Percentiles rank a stretch among this genome's conserved stretches.
Conservation (phyloP, 2,888 invertebrate species). For the Calliopum simillimum region DNA sequence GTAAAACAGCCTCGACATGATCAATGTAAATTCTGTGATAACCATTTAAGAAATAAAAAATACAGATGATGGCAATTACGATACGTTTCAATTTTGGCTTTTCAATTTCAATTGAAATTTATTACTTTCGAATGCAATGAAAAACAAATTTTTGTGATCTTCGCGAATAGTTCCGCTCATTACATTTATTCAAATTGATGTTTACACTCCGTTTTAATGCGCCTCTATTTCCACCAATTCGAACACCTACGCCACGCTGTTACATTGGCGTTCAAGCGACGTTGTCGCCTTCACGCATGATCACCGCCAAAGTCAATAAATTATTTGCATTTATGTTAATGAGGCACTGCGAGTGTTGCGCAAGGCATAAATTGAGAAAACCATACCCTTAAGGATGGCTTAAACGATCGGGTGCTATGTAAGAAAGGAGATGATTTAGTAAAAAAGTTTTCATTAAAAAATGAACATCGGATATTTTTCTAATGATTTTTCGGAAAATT, state of each 20-base stretch:
- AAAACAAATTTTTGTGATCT: slow-evolving; percentile 6
- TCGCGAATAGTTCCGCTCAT: background rate
- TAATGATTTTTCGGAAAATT: too few species aligned
- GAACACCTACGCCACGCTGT: slow-evolving; percentile 27
- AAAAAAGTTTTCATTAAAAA: too few species aligned
- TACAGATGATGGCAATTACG: too few species aligned
- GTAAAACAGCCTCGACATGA: background rate
- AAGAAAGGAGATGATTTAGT: too few species aligned
- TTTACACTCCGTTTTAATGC: background rate
- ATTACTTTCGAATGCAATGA: slow-evolving; percentile 18
- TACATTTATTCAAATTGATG: slow-evolving; percentile 17
- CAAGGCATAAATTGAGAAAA: slow-evolving; percentile 8
- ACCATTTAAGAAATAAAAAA: background rate
- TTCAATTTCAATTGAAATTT: background rate
- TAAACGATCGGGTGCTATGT: too few species aligned
- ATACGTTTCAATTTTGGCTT: too few species aligned
- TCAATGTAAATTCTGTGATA: background rate
- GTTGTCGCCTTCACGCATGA: slow-evolving; percentile 36
- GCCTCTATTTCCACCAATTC: background rate
- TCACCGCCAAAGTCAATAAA: slow-evolving; percentile 48
- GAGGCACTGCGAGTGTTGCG: slow-evolving; percentile 46
- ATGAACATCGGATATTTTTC: too few species aligned
- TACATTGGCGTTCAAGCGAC: background rate
- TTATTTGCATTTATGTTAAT: slow-evolving; percentile 54
- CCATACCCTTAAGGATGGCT: background rate